phyloP scores from a whole-genome alignment of 2,113 vertebrate genomes.

The Dicerorhinus sumatrensis region DNA sequence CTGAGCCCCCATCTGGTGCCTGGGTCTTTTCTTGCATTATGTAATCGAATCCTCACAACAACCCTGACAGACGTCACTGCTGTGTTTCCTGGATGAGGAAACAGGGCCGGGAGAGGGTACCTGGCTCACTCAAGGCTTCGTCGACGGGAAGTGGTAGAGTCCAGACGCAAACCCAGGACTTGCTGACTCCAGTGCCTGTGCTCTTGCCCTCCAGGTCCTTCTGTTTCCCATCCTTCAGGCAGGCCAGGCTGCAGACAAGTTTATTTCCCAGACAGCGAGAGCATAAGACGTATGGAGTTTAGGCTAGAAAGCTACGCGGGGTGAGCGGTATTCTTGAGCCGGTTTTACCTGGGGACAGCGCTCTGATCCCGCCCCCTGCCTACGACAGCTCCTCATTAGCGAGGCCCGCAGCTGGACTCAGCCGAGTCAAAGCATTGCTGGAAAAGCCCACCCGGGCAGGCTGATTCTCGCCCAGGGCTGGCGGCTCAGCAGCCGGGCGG shows the following conservation, averaged over 20 bases:
- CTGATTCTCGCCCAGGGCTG: not conserved
- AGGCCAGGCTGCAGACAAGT: rapidly evolving
- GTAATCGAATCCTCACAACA: not conserved
- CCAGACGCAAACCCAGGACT: not conserved
- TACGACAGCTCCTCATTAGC: not conserved
- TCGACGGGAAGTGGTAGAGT: not conserved
- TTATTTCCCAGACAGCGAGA: not conserved
- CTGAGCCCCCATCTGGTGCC: rapidly evolving
- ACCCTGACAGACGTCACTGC: rapidly evolving
- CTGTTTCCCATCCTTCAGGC: rapidly evolving
- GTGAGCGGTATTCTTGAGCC: rapidly evolving
- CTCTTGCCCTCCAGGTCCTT: rapidly evolving
- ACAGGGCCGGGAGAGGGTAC: not conserved
- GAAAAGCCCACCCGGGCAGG: no score
- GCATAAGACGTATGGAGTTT: rapidly evolving
- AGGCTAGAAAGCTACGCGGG: rapidly evolving
- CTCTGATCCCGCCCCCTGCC: not conserved
- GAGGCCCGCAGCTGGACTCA: not conserved
- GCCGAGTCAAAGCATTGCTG: rapidly evolving
- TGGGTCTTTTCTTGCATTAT: rapidly evolving
- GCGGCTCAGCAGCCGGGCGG: rapidly evolving
- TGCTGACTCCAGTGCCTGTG: rapidly evolving
- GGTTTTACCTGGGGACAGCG: rapidly evolving
- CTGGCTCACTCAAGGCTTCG: rapidly evolving
- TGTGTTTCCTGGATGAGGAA: rapidly evolving